Conservation (phyloP, 2,888 invertebrate species). For the Homarus gammarus region DNA sequence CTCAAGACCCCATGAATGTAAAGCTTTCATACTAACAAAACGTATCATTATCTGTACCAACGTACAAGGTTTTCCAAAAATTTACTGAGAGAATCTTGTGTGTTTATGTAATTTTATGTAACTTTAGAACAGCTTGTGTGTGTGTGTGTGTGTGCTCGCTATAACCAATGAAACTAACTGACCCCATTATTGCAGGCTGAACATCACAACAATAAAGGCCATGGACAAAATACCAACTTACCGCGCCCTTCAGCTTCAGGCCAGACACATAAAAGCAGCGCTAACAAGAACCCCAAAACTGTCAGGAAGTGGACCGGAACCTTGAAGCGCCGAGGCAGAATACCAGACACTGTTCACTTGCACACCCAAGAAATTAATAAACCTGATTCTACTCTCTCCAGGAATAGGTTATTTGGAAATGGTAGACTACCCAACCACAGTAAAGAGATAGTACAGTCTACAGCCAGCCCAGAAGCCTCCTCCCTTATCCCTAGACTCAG, state of each 20-base stretch:
- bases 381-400: not conserved
- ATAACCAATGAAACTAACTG: no score
- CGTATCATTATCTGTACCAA: no score
- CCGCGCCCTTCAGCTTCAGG: not conserved
- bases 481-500: conserved; percentile 21
- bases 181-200: not conserved
- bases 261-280: not conserved
- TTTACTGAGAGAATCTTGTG: no score
- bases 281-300: not conserved
- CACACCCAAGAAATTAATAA: conserved; percentile 7
- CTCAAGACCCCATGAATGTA: no score
- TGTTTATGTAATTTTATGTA: no score
- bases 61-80: no score
- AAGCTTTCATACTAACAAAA: no score
- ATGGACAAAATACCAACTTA: not conserved
- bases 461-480: conserved; percentile 3
- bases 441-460: not conserved
- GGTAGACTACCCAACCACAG: not conserved
- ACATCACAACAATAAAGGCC: not conserved
- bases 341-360: not conserved
- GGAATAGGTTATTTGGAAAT: not conserved
- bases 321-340: conserved; percentile 11
- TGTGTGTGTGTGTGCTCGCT: no score
- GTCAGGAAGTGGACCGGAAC: not conserved
- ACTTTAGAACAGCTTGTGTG: no score